Percentiles rank a stretch among this genome's conserved stretches.
Conservation (phyloP, 2,888 invertebrate species). For the Stenolophus ochropezus region DNA sequence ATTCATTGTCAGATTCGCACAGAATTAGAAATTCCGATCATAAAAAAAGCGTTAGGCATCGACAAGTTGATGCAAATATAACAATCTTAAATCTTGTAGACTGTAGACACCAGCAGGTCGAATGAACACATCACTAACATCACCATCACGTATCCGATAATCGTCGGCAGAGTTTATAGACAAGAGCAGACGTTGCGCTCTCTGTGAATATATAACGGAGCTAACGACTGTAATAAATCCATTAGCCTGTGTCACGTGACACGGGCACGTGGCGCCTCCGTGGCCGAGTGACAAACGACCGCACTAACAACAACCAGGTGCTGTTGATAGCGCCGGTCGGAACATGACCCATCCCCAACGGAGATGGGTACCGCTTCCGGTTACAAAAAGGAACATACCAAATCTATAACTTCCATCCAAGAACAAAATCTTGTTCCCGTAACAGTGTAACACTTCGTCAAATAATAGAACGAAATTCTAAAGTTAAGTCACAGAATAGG, state of each 20-base stretch:
- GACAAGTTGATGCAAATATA: not conserved
- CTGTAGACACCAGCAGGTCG: not conserved
- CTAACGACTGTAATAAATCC: conserved; percentile 61
- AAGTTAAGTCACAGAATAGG: no score
- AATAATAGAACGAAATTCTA: no score
- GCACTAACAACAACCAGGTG: conserved; percentile 60
- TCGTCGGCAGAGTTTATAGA: conserved; percentile 47
- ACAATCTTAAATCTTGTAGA: not conserved
- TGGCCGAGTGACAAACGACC: conserved; percentile 60
- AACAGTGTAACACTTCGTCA: no score
- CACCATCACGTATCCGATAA: conserved; percentile 17
- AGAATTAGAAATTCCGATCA: no score
- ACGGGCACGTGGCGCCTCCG: conserved; percentile 58
- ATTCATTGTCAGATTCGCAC: no score
- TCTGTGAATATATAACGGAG: conserved; percentile 58
- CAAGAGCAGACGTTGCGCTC: conserved; percentile 36
- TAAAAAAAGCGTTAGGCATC: no score
- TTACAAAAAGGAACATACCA: not conserved
- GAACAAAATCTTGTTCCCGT: no score
- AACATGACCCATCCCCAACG: conserved; percentile 20
- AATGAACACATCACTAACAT: conserved; percentile 34
- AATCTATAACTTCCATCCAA: not conserved
- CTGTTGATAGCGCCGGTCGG: conserved; percentile 51
- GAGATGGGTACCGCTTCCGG: no score
- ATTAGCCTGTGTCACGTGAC: conserved; percentile 59